Evolutionary conservation across 2,888 invertebrate genomes (phyloP), one percentile per base, ranked within the genome.

Genomic region (Desoria tigrina): DNA sequence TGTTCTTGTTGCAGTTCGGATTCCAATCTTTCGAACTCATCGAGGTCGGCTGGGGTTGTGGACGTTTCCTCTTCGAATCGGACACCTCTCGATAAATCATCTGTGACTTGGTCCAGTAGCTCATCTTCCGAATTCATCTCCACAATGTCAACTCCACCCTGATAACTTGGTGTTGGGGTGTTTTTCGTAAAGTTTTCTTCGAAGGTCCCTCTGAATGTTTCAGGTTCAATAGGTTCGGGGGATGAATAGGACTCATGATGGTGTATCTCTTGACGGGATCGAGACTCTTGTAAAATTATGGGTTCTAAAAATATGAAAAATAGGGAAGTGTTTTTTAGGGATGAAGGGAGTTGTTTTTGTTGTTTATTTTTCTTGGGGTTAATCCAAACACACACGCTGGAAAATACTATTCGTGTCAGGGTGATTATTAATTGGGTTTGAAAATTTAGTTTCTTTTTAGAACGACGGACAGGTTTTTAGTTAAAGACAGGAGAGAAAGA

Each of bases 71-170:
- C 27, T 51, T 32, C 18, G 27, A n/a, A 32, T 21, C 26, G 53
- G 49, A n/a, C 28, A 24, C 14, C n/a, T n/a, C 6, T 32, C 32
- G n/a, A n/a, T n/a, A 32, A 4, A 32, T 32, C 32, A 4, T 32
- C 32, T n/a, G n/a, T n/a, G n/a, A n/a, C n/a, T n/a, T n/a, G 45
- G 24, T n/a, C 21, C 28, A 24, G 1, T 9, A 21, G 50, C 21
- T 51, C 24, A 37, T 42, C 39, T 32, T 51, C 51, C 7, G 49
- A 18, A n/a, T 23, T 28, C 32, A 50, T 65, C 53, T 71, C 71
- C 3, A 64, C 65, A 24, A 69, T 69, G 61, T 73, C 72, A n/a
- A 71, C 72, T 42, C 69, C 73, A 9, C 63, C 62, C 23, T 54
- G 18, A 24, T 32, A 32, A 56, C 27, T 18, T 54, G n/a, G 37